Base-by-base conservation (phyloP, 1,140 invertebrate genomes). In the Ips typographus region DNA sequence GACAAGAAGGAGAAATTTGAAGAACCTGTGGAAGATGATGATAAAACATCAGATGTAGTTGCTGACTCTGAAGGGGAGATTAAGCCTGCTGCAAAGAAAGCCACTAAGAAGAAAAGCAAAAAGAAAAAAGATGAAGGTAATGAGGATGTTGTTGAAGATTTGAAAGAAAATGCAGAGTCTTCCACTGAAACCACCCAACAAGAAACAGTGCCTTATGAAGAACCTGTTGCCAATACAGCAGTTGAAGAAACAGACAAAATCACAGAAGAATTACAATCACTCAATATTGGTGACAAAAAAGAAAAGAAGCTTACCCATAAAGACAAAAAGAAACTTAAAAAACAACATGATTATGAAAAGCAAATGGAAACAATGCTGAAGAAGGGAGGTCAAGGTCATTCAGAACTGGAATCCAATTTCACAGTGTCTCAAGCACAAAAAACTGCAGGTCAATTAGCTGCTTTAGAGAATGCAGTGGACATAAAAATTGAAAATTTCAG, bases 401-500 rank as follows among this genome's bases (percentile, higher is more conserved):
- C 91, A 58, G 93, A 94, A 70, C 83, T 96, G 41, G 94, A 93
- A 64, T 91, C 90, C 40, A 98, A 99, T 81, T 99, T 99, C 78
- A 96, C 96, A 2, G 91, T 99, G 56, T 98, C 97, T 4, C 94
- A 97, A 80, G 89, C 90, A n/a, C 90, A 94, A 76, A 95, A 94
- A 82, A 88, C 91, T 65, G 88, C 88, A 37, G 91, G 92, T 76
- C 91, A 95, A 73, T 87, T 91, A 74, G 88, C 88, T 43, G 90
- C 94, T 38, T 75, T 98, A 58, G 96, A 99, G 78, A 94, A 96
- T 81, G 95, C 96, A 2, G 91, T 98, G 36, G 97, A 99, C 82
- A 99, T 99, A 40, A 99, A 99, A 86, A 91, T 98, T 38, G 98
- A 99, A 78, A 98, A 97, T 81, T 99, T 99, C 79, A 97, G 94